These are phyloP conservation scores for Aptenodytes patagonicus DNA, from an alignment of 2,113 vertebrate species.

Conservation along the genomic window DNA sequence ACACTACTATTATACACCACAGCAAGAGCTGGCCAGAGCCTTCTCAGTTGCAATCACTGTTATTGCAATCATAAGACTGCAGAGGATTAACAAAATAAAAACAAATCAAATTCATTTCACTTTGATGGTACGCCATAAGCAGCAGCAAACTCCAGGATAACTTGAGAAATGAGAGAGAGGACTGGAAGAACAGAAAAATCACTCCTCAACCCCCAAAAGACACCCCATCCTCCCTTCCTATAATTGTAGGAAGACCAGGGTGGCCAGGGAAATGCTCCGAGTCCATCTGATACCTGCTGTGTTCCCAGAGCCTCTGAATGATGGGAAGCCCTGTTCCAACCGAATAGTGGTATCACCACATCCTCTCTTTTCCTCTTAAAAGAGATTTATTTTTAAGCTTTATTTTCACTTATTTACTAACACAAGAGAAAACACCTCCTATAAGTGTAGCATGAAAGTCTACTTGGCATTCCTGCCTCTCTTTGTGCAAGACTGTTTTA, in stretches of 20 bases:
- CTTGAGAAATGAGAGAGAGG: neutral
- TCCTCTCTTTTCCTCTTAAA: neutral
- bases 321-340: neutral
- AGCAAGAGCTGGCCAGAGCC: neutral
- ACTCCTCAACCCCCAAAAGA: neutral
- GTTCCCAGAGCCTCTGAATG: neutral
- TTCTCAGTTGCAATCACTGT: neutral
- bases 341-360: neutral
- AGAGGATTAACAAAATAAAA: conserved; percentile 39
- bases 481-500: neutral
- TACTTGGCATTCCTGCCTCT: neutral
- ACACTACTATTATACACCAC: neutral
- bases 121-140: neutral
- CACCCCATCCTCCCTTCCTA: neutral
- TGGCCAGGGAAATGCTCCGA: neutral
- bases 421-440: neutral
- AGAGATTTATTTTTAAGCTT: neutral
- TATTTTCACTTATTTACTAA: neutral
- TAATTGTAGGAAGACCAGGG: neutral
- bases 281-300: neutral
- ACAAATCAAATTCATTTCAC: neutral
- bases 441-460: neutral
- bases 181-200: neutral
- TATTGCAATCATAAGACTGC: neutral
- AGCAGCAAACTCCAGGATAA: neutral